phyloP scores from a whole-genome alignment of 2,113 vertebrate genomes.

The Atrichornis clamosus region DNA sequence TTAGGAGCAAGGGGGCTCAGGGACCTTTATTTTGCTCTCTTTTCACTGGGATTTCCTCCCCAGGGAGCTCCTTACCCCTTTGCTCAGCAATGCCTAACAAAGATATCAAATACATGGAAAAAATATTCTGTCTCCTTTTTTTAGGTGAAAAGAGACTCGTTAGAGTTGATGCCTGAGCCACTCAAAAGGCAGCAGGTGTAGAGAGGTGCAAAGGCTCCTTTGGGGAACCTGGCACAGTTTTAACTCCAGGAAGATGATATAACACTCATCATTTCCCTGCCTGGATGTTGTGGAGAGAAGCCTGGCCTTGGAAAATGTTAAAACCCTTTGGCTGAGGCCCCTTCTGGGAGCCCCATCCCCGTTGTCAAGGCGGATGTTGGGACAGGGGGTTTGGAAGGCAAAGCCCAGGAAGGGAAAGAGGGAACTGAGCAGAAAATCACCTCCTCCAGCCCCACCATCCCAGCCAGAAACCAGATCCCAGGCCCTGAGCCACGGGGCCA shows the following conservation, averaged over 20 bases:
- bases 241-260: neutral
- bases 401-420: neutral
- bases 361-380: rapidly evolving
- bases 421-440: neutral
- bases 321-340: neutral
- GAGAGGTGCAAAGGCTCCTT: neutral
- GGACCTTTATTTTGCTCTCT: neutral
- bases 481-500: neutral
- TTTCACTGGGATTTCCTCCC: neutral
- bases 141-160: neutral
- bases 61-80: neutral
- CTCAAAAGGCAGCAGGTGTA: neutral
- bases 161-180: rapidly evolving
- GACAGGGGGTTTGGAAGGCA: rapidly evolving
- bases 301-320: neutral
- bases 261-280: neutral
- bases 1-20: neutral
- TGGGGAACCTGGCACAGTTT: neutral
- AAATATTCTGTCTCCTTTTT: neutral
- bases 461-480: neutral
- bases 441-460: neutral
- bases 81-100: neutral
- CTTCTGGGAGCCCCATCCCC: neutral
- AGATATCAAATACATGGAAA: neutral
- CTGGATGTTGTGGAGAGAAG: neutral